Base-by-base conservation (phyloP, 2,113 vertebrate genomes). In the Siphamia tubifer region DNA sequence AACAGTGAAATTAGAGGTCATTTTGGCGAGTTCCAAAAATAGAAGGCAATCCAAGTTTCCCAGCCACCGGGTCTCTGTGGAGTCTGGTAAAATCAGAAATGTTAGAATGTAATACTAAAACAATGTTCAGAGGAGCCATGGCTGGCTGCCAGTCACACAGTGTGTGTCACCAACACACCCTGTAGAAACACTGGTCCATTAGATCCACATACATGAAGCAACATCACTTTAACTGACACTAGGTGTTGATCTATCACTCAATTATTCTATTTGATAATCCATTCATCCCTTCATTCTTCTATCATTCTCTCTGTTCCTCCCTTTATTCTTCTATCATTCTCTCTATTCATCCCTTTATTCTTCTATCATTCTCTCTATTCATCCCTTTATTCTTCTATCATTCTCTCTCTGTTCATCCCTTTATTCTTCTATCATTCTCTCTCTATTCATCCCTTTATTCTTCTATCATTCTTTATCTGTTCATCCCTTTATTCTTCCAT, bases 1-100 rank as follows among this genome's bases (percentile, higher is more conserved):
- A 83, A 78, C 77, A 43, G 72, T 66, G 79, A 86, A 88, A 83
- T 85, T 83, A 89, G 74, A 89, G 85, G 85, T 90, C 86, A 80
- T 74, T 79, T 80, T 74, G 56, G 61, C 10, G 34, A n/a, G 66
- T 32, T 66, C 82, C 67, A 79, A 74, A 88, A 87, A 87, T 89
- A 90, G 85, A 79, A 82, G 66, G 69, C 80, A 82, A 78, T 83
- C 75, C 74, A 51, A 84, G 74, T 84, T 70, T 68, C 49, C 70
- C 81, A 76, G 85, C 77, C 65, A 57, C 28, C 21, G 8, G 61
- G 76, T 84, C 72, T 80, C 84, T 57, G 74, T 47, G 79, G 80
- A 86, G 81, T 85, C 82, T 81, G 75, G 70, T 42, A 52, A 56
- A 70, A 69, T 83, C 77, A 39, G 68, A 72, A 73, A 74, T 38